phyloP scores from a whole-genome alignment of 2,888 invertebrate genomes.

The Oegoconia quadripuncta region DNA sequence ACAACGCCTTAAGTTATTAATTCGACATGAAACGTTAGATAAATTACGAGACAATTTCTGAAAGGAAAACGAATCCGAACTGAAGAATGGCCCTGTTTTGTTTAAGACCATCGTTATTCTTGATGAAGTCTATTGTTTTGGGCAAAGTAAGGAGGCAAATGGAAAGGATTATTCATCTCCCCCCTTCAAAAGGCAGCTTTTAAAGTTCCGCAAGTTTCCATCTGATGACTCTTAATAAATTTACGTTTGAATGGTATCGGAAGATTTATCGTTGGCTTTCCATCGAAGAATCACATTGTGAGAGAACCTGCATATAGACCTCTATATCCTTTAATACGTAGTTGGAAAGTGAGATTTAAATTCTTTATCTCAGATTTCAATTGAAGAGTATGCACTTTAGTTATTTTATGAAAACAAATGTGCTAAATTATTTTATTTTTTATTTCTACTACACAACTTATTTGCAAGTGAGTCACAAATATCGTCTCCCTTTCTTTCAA shows the following conservation, averaged over 20 bases:
- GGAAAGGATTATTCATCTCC: conserved; percentile 71
- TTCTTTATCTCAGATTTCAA: too few relatives aligned
- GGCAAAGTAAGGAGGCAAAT: conserved; percentile 51
- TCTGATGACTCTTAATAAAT: conserved; percentile 54
- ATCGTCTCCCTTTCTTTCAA: too few relatives aligned
- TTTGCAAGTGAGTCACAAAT: too few relatives aligned
- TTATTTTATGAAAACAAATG: too few relatives aligned
- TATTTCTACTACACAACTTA: too few relatives aligned
- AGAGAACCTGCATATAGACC: too few relatives aligned
- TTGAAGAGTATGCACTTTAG: too few relatives aligned
- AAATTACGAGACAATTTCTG: conserved; percentile 39
- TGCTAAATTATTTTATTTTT: too few relatives aligned
- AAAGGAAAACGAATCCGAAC: conserved; percentile 32
- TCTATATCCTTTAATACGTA: too few relatives aligned
- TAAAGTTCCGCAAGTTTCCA: conserved; percentile 47
- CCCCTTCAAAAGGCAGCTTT: conserved; percentile 54
- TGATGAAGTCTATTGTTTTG: conserved; percentile 69
- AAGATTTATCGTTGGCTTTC: conserved; percentile 11
- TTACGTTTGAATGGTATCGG: conserved; percentile 31
- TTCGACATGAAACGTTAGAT: conserved; percentile 45
- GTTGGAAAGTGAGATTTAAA: too few relatives aligned
- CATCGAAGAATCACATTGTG: too few relatives aligned
- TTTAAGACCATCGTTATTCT: conserved; percentile 68
- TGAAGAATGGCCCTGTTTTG: conserved; percentile 64
- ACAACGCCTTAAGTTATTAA: conserved; percentile 44